Percentiles rank a stretch among this genome's conserved stretches.
Conservation (phyloP, 2,888 invertebrate genomes). For the Apoda limacodes region DNA sequence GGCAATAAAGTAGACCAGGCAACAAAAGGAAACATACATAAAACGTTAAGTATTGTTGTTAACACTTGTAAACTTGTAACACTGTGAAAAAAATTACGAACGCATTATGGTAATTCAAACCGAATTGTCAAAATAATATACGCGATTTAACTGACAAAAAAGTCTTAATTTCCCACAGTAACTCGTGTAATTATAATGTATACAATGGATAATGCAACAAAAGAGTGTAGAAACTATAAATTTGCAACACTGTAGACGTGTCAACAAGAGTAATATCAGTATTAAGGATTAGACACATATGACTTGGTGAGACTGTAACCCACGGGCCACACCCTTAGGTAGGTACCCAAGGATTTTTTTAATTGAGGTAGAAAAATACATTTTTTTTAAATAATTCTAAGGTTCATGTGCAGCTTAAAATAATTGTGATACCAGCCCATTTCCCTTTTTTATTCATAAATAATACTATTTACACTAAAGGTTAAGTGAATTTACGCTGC, state of each 20-base stretch:
- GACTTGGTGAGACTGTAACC: no score
- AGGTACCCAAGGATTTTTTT: no score
- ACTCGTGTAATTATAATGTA: slow-evolving; percentile 30
- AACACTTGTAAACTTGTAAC: no score
- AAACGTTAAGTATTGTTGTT: slow-evolving; percentile 32
- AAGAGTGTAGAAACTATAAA: slow-evolving; percentile 37
- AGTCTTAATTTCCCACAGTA: slow-evolving; percentile 60
- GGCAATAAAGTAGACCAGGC: slow-evolving; percentile 58
- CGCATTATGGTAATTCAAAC: slow-evolving; percentile 50
- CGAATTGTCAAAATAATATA: slow-evolving; percentile 61
- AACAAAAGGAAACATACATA: slow-evolving; percentile 59
- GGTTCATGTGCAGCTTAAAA: no score
- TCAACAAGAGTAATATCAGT: slow-evolving; percentile 48
- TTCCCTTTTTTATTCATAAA: no score
- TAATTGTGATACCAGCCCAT: no score
- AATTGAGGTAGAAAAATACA: no score
- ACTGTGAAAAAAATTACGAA: slow-evolving; percentile 31
- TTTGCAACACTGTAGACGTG: slow-evolving; percentile 43
- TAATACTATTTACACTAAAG: no score
- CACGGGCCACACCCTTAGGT: no score
- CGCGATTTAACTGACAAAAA: slow-evolving; percentile 21
- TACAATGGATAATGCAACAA: slow-evolving; percentile 28
- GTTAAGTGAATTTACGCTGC: no score
- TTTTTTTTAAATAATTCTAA: no score
- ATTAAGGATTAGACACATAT: no score